These are phyloP conservation scores for Bibio marci DNA, from an alignment of 2,888 invertebrate genomes.

Conservation along the genomic window DNA sequence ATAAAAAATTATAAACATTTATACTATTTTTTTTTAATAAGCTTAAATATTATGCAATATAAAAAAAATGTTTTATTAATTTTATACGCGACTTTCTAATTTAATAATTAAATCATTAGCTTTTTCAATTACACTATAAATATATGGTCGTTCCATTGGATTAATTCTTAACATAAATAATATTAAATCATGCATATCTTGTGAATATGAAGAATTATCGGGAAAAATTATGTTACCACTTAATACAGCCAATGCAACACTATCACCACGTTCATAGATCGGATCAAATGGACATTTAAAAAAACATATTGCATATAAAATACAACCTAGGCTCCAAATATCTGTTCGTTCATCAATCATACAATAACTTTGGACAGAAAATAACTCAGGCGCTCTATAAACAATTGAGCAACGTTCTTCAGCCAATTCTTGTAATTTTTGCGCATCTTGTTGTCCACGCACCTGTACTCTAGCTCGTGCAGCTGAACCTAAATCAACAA, in stretches of 20 bases:
- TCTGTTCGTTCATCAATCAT: slow-evolving; percentile 70
- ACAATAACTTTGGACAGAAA: slow-evolving; percentile 65
- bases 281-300: slow-evolving; percentile 73
- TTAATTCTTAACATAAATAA: slow-evolving; percentile 54
- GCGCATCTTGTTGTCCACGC: slow-evolving; percentile 48
- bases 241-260: slow-evolving; percentile 69
- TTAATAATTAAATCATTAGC: slow-evolving; percentile 38
- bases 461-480: slow-evolving; percentile 43
- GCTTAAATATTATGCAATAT: no score
- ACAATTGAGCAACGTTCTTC: slow-evolving; percentile 77
- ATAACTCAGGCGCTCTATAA: slow-evolving; percentile 75
- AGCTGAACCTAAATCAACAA: slow-evolving; percentile 70
- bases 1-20: no score
- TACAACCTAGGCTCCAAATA: slow-evolving; percentile 79
- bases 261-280: slow-evolving; percentile 70
- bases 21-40: no score
- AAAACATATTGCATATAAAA: slow-evolving; percentile 69
- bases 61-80: no score
- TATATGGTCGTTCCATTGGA: slow-evolving; percentile 57
- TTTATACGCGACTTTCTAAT: slow-evolving; percentile 37
- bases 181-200: slow-evolving; percentile 53
- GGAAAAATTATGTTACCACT: slow-evolving; percentile 58
- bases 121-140: slow-evolving; percentile 50
- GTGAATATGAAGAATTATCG: slow-evolving; percentile 42
- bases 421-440: slow-evolving; percentile 57